Conservation (phyloP, 2,888 invertebrate genomes). For the Calameuta idolon region DNA sequence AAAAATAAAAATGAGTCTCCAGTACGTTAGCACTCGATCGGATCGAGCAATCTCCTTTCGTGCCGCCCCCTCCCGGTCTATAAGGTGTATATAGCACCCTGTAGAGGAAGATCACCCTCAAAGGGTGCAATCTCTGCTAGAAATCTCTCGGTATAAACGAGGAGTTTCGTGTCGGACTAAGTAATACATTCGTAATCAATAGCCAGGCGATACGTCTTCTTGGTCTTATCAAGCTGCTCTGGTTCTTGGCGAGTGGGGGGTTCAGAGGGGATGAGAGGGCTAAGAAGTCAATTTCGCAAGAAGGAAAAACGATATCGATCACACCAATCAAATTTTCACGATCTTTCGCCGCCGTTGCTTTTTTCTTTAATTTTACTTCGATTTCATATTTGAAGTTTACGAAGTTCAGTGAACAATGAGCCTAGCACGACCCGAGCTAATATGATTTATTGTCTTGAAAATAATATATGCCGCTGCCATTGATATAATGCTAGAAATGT, state of each 20-base stretch:
- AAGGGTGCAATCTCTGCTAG: slow-evolving; percentile 34
- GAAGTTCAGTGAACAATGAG: not conserved
- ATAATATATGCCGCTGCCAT: not conserved
- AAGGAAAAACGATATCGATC: not conserved
- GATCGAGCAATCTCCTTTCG: not conserved
- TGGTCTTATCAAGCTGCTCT: slow-evolving; percentile 35
- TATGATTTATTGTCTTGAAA: not conserved
- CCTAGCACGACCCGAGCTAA: not conserved
- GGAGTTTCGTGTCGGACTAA: slow-evolving; percentile 12
- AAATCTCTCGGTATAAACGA: slow-evolving; percentile 25
- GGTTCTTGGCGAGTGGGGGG: slow-evolving; percentile 11
- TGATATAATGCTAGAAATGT: not conserved
- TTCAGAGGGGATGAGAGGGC: too few species aligned
- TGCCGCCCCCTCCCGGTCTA: not conserved
- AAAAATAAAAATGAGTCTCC: not conserved
- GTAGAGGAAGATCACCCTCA: slow-evolving; percentile 21
- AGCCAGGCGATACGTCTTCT: slow-evolving; percentile 34
- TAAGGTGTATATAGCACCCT: not conserved
- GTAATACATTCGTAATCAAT: slow-evolving; percentile 44
- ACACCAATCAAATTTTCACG: too few species aligned
- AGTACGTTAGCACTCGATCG: not conserved
- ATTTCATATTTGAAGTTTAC: not conserved
- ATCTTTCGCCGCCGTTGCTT: too few species aligned
- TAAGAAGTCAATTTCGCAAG: not conserved
- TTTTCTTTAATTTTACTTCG: not conserved